Evolutionary conservation across 2,113 vertebrate species (phyloP).

Genomic region (Raja brachyura): DNA sequence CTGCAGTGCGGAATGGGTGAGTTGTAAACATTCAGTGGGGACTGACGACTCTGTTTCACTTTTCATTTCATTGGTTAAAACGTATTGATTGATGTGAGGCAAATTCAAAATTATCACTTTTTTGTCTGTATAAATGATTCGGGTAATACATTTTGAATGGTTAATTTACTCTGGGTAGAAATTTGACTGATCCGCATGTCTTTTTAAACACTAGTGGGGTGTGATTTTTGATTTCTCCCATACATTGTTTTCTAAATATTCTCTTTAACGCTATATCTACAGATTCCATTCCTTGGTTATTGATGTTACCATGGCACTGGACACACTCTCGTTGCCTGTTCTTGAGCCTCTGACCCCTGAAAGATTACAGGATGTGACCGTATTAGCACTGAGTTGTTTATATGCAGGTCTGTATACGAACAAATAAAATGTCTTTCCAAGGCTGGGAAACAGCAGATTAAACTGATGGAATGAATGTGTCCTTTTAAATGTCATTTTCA

Average conservation of each 20-base stretch:
- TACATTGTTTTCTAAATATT: background rate
- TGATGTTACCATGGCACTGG: slow-evolving; percentile 95
- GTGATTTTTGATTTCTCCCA: background rate
- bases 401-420: slow-evolving; percentile 74
- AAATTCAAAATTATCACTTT: background rate
- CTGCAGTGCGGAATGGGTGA: slow-evolving; percentile 94
- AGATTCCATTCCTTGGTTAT: slow-evolving; percentile 97
- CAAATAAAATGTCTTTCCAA: background rate
- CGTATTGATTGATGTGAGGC: background rate
- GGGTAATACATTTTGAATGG: no score
- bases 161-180: background rate
- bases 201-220: background rate
- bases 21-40: slow-evolving; percentile 29
- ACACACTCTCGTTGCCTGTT: slow-evolving; percentile 89
- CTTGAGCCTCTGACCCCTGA: slow-evolving; percentile 88
- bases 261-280: background rate
- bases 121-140: background rate
- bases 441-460: background rate
- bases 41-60: background rate
- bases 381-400: slow-evolving; percentile 92
- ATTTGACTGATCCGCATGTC: background rate
- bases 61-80: background rate
- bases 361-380: slow-evolving; percentile 87
- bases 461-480: background rate
- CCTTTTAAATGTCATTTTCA: background rate